Base-by-base conservation (phyloP, 2,797 vertebrate species). In the Pipistrellus nathusii region DNA sequence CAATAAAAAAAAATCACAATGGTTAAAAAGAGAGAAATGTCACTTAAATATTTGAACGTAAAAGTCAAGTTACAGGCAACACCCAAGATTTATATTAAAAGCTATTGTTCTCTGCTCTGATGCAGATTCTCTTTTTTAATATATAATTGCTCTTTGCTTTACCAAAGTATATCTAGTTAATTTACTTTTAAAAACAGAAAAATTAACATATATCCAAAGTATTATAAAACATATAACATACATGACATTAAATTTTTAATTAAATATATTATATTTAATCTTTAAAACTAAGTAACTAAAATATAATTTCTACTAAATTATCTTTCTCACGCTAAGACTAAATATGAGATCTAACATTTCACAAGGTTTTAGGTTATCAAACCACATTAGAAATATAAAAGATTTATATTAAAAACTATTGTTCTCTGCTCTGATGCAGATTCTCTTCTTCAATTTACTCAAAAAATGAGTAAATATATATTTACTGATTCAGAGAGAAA, bases 1-100 rank as follows among this genome's bases (percentile, higher is more conserved):
- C 3, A 76, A 18, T 46, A 38, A 38, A 44, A 27, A 48, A 32
- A 55, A 82, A 48, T 73, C 32, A 53, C 53, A 53, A 13, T 48
- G 38, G 41, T 57, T 85, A 85, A 88, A 59, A 80, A 85, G 59
- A 71, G 5, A 44, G 11, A 73, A 78, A 41, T 59, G 6, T 71
- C 71, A 87, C 77, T 83, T 64, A 73, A 68, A 48, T 77, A 32
- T 44, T 32, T 83, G 55, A 94, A 94, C n/a, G 87, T 1, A 41
- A 15, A 90, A 89, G 59, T 89, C 27, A 83, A 83, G 41, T 76
- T 57, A 82, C 5, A 25, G 17, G 27, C 6, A n/a, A 66, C 30
- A 44, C 72, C 1, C 51, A 73, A 17, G 5, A 32, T 92, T 87
- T 71, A 55, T 87, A 41, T 44, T 83, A 51, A 94, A 94, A 21